phyloP scores from a whole-genome alignment of 2,797 vertebrate species.

The Tadarida brasiliensis region DNA sequence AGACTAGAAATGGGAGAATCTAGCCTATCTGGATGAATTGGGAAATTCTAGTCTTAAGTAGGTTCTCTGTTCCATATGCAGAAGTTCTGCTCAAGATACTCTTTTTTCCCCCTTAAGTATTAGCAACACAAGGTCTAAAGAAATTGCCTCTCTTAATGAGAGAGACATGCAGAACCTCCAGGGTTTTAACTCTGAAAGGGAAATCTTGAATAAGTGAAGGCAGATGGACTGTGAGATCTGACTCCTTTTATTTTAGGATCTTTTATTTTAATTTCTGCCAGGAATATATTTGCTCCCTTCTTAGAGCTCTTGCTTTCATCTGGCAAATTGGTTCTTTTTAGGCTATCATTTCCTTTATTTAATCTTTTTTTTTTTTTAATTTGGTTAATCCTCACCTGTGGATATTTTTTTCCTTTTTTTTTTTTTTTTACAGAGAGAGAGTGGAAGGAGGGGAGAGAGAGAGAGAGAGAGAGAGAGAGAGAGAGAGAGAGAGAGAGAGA shows the following conservation, averaged over 20 bases:
- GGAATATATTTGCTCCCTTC: slow-evolving; percentile 7
- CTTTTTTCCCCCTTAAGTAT: not conserved
- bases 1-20: not conserved
- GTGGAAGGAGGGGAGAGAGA: no score
- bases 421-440: no score
- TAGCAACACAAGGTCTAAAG: not conserved
- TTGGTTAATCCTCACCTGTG: no score
- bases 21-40: not conserved
- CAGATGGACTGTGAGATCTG: not conserved
- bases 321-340: slow-evolving; percentile 18
- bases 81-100: slow-evolving; percentile 10
- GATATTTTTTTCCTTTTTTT: no score
- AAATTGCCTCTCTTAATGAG: slow-evolving; percentile 25
- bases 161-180: not conserved
- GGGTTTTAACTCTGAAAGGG: slow-evolving; percentile 53
- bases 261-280: slow-evolving; percentile 55
- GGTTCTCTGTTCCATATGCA: not conserved
- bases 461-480: no score
- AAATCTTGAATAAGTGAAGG: not conserved
- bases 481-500: no score
- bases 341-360: slow-evolving; percentile 42
- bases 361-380: not conserved
- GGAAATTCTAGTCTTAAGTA: not conserved
- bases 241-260: not conserved
- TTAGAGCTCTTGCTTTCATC: slow-evolving; percentile 51